Evolutionary conservation across 53 echinoderm and acorn worm genomes (phyloP), one percentile per base, ranked within the genome.

Genomic region (Arbacia lixula): DNA sequence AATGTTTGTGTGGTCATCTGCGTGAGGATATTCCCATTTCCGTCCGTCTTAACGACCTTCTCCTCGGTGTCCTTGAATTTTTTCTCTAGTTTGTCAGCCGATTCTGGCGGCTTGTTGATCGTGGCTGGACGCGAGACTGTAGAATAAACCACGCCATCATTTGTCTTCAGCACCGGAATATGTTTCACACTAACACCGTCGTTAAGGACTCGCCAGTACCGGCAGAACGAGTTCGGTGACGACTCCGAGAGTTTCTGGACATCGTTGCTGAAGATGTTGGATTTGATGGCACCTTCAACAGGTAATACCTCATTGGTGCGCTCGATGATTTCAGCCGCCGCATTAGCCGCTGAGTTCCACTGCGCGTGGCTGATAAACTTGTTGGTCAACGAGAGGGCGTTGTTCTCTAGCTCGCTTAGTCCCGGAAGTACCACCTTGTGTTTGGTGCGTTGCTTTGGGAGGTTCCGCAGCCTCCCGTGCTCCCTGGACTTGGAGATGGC

Each of bases 401-500:
- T 67, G 16, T 61, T 62, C 21, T 72, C 83, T 25, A 61, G 60
- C 11, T 87, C 38, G 33, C 37, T 68, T 20, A 88, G 63, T n/a
- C 71, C 53, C 62, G 83, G 83, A 33, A 83, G 20, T 58, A 67
- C 40, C 60, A 56, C 37, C 73, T 60, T 78, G 27, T 21, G 36
- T 29, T 51, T 50, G 17, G 17, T 29, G 12, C 58, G 36, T 53
- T 75, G 75, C 40, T 37, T 21, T 16, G 78, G 58, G 8, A 36
- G 25, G 22, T 22, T 27, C 25, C 78, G 51, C 41, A 83, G 76
- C 54, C 83, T 34, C 11, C 87, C 75, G 25, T 55, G 17, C 33
- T 74, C 76, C 10, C 60, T 53, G 50, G 66, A 75, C 66, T 57
- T 87, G 2, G 87, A 66, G 12, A 85, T 71, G 53, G 84, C 85